These are phyloP conservation scores for Temnothorax curvispinosus DNA, from an alignment of 1,140 invertebrate genomes.

Conservation along the genomic window DNA sequence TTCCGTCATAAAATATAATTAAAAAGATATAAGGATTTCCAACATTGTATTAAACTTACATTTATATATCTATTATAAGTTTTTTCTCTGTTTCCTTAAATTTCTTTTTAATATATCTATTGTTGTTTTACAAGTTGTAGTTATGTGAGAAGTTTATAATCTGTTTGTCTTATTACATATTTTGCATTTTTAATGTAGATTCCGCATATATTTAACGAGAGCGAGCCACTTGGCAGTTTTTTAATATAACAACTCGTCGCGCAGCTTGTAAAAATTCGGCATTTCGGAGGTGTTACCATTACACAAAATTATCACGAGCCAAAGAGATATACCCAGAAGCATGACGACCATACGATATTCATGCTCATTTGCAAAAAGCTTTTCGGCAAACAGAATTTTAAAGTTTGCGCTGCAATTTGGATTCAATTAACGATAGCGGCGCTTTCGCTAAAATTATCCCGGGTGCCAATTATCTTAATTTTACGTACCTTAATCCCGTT, in stretches of 20 bases:
- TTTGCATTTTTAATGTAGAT: neutral
- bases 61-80: neutral
- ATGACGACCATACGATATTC: constrained; percentile 51
- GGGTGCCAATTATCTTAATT: constrained; percentile 53
- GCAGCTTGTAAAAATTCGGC: constrained; percentile 34
- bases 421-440: constrained; percentile 59
- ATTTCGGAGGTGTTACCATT: constrained; percentile 47
- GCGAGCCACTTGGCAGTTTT: neutral
- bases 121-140: neutral
- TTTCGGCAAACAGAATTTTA: constrained; percentile 57
- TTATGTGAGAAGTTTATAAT: neutral
- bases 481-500: constrained; percentile 49
- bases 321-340: constrained; percentile 50
- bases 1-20: neutral
- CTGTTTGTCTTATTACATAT: neutral
- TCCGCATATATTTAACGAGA: neutral
- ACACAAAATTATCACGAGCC: constrained; percentile 50
- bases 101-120: neutral
- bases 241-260: neutral
- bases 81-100: neutral
- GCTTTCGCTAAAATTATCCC: constrained; percentile 46
- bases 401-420: constrained; percentile 55
- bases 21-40: neutral
- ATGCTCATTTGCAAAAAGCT: constrained; percentile 62
- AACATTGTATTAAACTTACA: neutral